Evolutionary conservation across 2,113 vertebrate genomes (phyloP), one percentile per base, ranked within the genome.

Genomic region (Xenotilapia leptura): DNA sequence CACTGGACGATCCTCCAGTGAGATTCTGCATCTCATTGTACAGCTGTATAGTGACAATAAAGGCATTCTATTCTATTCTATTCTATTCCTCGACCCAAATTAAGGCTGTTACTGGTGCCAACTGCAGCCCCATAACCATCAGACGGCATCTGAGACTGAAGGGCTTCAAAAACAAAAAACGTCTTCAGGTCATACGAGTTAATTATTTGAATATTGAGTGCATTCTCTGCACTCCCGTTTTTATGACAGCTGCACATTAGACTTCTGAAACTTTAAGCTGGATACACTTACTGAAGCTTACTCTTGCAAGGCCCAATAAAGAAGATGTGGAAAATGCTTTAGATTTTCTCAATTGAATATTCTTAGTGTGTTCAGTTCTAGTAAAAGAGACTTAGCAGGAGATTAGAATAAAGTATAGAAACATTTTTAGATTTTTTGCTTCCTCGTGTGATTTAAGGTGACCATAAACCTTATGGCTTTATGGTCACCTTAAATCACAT

Each of bases 131-230:
- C 58, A 62, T 62, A 36, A 62, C 31, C 31, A 12, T 62, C 31
- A 62, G 17, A 62, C 6, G 1, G 58, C 0, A 62, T 62, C 9
- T 36, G 58, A 62, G 58, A 36, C 58, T 62, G 58, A 62, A 62
- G 9, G 17, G 58, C 6, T 62, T 62, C 58, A 36, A 36, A 62
- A 36, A n/a, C 3, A 36, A 62, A 62, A 36, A 36, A 62, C 17
- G 1, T 62, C 31, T 62, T 36, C 1, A 12, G n/a, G 9, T 23
- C 13, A 42, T 15, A 42, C 3, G 0, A 70, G 2, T 1, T 70
- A 2, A 70, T 42, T 70, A 15, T 42, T 70, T 26, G 13, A 26
- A 73, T 42, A 6, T 4, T 45, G 21, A 2, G 13, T 45, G 65
- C 38, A n/a, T 36, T 42, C 21, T 26, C 65, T 73, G 65, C n/a